Conservation (phyloP, 92 coral and sea anemone genomes). For the Nematostella vectensis region DNA sequence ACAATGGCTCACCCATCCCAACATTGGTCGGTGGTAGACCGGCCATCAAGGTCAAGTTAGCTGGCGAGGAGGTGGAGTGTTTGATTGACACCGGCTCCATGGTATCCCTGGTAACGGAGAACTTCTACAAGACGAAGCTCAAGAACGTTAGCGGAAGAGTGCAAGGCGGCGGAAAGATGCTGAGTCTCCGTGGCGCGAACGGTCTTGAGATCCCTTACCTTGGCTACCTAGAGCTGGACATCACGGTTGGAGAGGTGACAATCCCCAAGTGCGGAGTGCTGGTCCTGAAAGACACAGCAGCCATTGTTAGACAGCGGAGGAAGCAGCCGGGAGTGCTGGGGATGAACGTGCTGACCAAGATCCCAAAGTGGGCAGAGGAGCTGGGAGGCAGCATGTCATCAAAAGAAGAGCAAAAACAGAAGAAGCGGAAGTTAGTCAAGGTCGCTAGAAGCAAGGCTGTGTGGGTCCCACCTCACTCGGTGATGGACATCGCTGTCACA, state of each 20-base stretch:
- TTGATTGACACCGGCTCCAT: constrained; percentile 26
- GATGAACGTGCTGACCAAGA: constrained; percentile 35
- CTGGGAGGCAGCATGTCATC: not conserved
- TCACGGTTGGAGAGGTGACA: constrained; percentile 25
- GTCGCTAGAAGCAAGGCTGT: constrained; percentile 11
- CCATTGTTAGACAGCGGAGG: constrained; percentile 21
- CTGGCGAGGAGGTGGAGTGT: constrained; percentile 11
- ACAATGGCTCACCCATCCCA: constrained; percentile 10
- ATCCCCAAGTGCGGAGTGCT: constrained; percentile 42
- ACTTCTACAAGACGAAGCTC: constrained; percentile 10
- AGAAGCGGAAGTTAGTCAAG: constrained; percentile 4
- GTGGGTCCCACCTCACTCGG: constrained; percentile 22
- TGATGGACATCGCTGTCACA: constrained; percentile 23
- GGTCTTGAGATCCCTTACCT: constrained; percentile 21
- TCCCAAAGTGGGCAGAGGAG: constrained; percentile 35
- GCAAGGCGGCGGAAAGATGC: constrained; percentile 1
- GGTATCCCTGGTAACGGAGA: constrained; percentile 21
- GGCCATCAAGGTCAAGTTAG: constrained; percentile 13
- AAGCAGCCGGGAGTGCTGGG: constrained; percentile 39
- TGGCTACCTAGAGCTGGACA: constrained; percentile 16
- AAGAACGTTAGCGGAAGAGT: constrained; percentile 8
- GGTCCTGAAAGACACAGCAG: constrained; percentile 23
- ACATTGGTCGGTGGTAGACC: constrained; percentile 13
- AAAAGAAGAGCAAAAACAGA: not conserved
- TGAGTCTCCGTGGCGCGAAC: constrained; percentile 18